A percentile compares a stretch with the other conserved stretches of the same genome.
Conservation (phyloP, 2,888 invertebrate genomes). For the Megalurothrips usitatus region DNA sequence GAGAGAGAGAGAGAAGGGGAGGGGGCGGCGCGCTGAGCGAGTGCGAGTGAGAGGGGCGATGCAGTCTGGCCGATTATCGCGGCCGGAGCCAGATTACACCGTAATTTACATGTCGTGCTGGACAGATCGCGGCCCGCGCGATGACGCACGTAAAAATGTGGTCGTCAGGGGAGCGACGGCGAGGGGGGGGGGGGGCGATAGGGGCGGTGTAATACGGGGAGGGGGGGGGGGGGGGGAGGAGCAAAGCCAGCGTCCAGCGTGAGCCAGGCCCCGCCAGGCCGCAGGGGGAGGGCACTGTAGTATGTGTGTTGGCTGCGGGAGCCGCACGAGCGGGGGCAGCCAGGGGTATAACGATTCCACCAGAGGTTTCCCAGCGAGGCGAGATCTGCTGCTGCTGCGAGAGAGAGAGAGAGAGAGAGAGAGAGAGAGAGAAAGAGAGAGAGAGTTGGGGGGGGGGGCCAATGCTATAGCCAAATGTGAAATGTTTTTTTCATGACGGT, state of each 20-base stretch:
- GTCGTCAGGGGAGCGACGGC: background rate
- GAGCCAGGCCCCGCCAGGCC: background rate
- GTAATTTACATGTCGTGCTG: conserved; percentile 22
- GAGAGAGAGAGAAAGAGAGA: conserved; percentile 6
- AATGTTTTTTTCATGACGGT: conserved; percentile 24
- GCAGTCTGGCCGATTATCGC: conserved; percentile 1
- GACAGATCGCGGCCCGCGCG: background rate
- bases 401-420: conserved; percentile 11
- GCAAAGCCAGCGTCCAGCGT: background rate
- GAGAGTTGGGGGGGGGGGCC: background rate
- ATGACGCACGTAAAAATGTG: background rate
- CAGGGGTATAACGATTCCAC: too few relatives aligned
- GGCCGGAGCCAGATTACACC: conserved; percentile 6
- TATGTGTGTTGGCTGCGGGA: background rate
- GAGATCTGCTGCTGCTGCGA: background rate
- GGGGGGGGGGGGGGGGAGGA: background rate
- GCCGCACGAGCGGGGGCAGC: too few relatives aligned
- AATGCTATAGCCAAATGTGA: background rate
- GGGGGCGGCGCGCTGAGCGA: background rate
- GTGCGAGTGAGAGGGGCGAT: background rate
- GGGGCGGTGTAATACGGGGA: background rate
- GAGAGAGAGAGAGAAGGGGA: conserved; percentile 12
- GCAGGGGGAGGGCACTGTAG: background rate
- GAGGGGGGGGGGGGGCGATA: background rate
- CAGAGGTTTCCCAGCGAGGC: too few relatives aligned